Evolutionary conservation across 2,797 vertebrate genomes (phyloP).

Genomic region (Scolopax rusticola): DNA sequence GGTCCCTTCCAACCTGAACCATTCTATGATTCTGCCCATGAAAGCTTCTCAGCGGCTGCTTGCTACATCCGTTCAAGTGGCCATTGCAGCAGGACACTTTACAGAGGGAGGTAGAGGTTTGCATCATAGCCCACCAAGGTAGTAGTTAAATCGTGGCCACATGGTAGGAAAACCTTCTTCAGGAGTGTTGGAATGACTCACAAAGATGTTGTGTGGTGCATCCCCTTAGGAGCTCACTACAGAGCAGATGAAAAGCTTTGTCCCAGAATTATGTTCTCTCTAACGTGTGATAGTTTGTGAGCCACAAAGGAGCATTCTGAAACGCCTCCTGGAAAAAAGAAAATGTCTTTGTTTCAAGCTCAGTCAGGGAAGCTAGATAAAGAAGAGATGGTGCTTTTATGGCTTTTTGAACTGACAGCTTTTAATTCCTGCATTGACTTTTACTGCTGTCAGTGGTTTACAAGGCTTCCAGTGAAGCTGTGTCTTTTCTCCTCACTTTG

Average conservation of each 20-base stretch:
- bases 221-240: neutral
- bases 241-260: slow-evolving; percentile 14
- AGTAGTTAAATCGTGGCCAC: neutral
- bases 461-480: neutral
- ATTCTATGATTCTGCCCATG: neutral
- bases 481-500: neutral
- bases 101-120: neutral
- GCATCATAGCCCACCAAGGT: neutral
- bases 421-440: neutral
- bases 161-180: neutral
- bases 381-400: neutral
- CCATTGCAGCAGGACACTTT: neutral
- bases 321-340: neutral
- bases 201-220: neutral
- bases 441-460: neutral
- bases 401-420: neutral
- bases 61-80: neutral
- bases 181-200: neutral
- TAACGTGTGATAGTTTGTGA: neutral
- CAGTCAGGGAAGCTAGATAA: neutral
- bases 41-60: neutral
- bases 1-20: too few species aligned
- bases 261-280: neutral
- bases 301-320: neutral
- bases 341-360: neutral